Conservation (phyloP, 1,140 invertebrate species). For the Drosophila saltans region DNA sequence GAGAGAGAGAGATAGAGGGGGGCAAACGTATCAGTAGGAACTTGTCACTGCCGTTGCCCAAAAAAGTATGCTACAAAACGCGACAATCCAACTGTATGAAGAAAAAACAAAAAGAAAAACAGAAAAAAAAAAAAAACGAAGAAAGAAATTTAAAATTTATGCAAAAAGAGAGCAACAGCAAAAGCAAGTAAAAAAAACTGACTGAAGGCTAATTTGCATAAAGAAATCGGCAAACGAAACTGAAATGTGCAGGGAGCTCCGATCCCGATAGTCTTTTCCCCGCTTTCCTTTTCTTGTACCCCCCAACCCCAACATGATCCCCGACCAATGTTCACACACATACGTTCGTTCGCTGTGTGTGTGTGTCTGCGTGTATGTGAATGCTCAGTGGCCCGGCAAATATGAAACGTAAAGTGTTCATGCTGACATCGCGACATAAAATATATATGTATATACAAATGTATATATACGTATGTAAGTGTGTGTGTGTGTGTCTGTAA, state of each 20-base stretch:
- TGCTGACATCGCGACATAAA: constrained; percentile 76
- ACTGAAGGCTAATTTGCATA: constrained; percentile 74
- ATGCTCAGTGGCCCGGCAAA: constrained; percentile 69
- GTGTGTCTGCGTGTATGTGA: constrained; percentile 18
- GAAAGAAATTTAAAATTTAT: constrained; percentile 77
- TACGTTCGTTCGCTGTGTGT: neutral
- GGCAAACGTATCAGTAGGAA: constrained; percentile 28
- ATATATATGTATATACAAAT: constrained; percentile 22
- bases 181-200: constrained; percentile 24
- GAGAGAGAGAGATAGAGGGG: constrained; percentile 7
- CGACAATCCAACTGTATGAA: no score
- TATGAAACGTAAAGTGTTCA: constrained; percentile 75
- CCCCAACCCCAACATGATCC: neutral
- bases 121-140: constrained; percentile 55
- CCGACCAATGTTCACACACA: neutral
- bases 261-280: constrained; percentile 12
- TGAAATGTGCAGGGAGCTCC: constrained; percentile 28
- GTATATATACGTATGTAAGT: constrained; percentile 1
- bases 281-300: neutral
- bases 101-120: no score
- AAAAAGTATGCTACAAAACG: constrained; percentile 56
- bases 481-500: neutral
- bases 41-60: constrained; percentile 56
- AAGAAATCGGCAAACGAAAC: constrained; percentile 71
- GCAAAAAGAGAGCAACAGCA: constrained; percentile 66